phyloP scores from a whole-genome alignment of 2,113 vertebrate genomes.

The Pycnonotus jocosus region DNA sequence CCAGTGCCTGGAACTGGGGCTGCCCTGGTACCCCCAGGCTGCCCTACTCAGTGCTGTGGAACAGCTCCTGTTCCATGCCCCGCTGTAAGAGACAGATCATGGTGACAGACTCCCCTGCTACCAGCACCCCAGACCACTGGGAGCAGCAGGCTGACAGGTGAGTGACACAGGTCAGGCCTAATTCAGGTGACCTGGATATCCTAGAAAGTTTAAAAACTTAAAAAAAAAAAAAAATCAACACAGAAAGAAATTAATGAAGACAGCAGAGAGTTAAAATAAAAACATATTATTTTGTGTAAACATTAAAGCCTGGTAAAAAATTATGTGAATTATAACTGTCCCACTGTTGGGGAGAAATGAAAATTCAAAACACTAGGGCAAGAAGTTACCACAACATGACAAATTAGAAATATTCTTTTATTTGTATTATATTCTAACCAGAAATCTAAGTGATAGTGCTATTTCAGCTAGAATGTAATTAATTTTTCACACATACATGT shows the following conservation, averaged over 20 bases:
- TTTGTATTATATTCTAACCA: background rate
- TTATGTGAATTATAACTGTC: background rate
- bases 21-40: accelerated
- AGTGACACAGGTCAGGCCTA: background rate
- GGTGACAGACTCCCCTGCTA: background rate
- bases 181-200: background rate
- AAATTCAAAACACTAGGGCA: background rate
- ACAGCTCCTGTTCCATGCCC: background rate
- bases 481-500: background rate
- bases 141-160: background rate
- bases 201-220: background rate
- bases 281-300: background rate
- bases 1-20: background rate
- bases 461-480: background rate
- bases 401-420: background rate
- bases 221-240: background rate
- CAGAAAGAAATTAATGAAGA: background rate
- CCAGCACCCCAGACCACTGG: accelerated
- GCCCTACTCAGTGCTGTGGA: too few species aligned
- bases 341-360: background rate
- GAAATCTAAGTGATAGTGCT: background rate
- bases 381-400: background rate
- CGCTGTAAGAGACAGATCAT: accelerated
- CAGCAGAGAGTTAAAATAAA: background rate
- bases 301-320: background rate